Evolutionary conservation across 2,797 vertebrate species (phyloP).

Genomic region (Cryptoblepharus egeriae): DNA sequence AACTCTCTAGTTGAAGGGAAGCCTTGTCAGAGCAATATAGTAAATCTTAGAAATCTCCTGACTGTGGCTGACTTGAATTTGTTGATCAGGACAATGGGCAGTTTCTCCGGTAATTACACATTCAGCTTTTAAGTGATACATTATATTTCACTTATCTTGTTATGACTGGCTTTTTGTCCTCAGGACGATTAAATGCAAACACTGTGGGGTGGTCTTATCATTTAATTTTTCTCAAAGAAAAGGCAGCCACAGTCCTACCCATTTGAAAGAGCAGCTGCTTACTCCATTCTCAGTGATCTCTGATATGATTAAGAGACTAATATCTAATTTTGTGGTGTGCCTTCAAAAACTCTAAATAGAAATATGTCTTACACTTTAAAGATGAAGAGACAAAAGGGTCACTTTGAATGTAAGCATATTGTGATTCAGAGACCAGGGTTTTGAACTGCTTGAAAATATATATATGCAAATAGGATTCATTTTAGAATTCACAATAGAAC

Average conservation of each 20-base stretch:
- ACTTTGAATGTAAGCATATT: no score
- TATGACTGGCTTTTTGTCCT: slow-evolving; percentile 23
- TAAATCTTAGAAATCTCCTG: slow-evolving; percentile 39
- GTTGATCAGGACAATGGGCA: slow-evolving; percentile 56
- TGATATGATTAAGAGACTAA: slow-evolving; percentile 33
- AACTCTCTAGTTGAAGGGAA: slow-evolving; percentile 36
- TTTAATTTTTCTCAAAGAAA: slow-evolving; percentile 38
- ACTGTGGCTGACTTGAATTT: slow-evolving; percentile 49
- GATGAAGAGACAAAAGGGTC: no score
- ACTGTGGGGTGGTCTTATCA: slow-evolving; percentile 46
- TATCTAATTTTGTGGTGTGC: slow-evolving; percentile 34
- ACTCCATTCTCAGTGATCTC: slow-evolving; percentile 44
- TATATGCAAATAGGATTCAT: not conserved
- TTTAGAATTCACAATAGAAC: not conserved
- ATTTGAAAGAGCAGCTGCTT: slow-evolving; percentile 50
- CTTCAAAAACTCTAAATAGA: slow-evolving; percentile 44
- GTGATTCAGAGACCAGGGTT: no score
- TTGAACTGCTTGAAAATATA: no score
- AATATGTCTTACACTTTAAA: no score
- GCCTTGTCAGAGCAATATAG: slow-evolving; percentile 59
- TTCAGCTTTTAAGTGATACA: slow-evolving; percentile 61
- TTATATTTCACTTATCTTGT: slow-evolving; percentile 47
- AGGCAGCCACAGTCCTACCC: slow-evolving; percentile 32
- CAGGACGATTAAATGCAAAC: slow-evolving; percentile 40
- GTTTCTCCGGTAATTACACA: slow-evolving; percentile 67